Evolutionary conservation across 2,888 invertebrate species (phyloP).

Genomic region (Diabrotica balteata): DNA sequence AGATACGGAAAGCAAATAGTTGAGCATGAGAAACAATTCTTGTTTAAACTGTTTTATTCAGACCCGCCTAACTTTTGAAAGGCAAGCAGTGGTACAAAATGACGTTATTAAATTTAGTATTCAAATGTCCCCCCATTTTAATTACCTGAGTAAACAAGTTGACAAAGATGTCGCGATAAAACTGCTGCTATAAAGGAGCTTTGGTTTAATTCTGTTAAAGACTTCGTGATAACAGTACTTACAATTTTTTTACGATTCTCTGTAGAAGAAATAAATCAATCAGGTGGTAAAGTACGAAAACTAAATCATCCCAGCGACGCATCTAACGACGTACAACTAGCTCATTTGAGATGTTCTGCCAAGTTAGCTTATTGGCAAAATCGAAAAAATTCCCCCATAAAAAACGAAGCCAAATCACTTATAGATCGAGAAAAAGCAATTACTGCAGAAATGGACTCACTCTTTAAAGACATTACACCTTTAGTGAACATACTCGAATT

Average conservation of each 20-base stretch:
- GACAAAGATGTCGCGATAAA: constrained; percentile 6
- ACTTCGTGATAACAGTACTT: constrained; percentile 38
- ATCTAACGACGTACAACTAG: constrained; percentile 43
- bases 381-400: constrained; percentile 34
- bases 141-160: constrained; percentile 27
- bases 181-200: constrained; percentile 18
- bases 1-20: constrained; percentile 34
- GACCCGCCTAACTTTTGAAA: constrained; percentile 26
- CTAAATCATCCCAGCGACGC: constrained; percentile 54
- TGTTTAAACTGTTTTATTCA: constrained; percentile 39
- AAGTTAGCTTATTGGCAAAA: constrained; percentile 52
- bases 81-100: constrained; percentile 7
- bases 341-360: constrained; percentile 22
- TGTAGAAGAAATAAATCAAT: constrained; percentile 36
- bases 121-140: constrained; percentile 27
- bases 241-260: constrained; percentile 43
- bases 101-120: constrained; percentile 32
- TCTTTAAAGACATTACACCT: constrained; percentile 35
- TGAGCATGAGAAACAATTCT: constrained; percentile 29
- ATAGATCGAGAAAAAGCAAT: constrained; percentile 56
- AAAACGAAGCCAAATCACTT: not conserved
- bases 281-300: constrained; percentile 54
- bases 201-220: constrained; percentile 38
- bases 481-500: constrained; percentile 50
- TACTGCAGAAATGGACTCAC: constrained; percentile 51